Evolutionary conservation across 2,888 invertebrate species (phyloP).

Genomic region (Brachynemurus nebulosus): DNA sequence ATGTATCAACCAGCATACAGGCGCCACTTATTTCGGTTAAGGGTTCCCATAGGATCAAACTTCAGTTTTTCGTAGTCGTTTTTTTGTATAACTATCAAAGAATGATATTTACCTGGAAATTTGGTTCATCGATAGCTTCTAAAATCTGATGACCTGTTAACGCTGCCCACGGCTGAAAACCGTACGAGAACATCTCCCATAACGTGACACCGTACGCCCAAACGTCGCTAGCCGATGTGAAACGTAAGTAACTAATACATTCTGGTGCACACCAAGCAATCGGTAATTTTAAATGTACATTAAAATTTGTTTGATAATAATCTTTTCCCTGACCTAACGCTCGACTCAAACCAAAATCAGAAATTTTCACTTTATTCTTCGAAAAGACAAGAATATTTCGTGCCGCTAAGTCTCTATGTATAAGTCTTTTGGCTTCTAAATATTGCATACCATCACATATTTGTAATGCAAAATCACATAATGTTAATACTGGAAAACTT

Average conservation of each 20-base stretch:
- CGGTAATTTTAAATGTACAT: slow-evolving; percentile 90
- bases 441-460: slow-evolving; percentile 98
- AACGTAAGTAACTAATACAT: slow-evolving; percentile 88
- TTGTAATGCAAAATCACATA: slow-evolving; percentile 92
- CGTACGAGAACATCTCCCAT: slow-evolving; percentile 99
- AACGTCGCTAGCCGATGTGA: slow-evolving; percentile 93
- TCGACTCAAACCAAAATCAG: slow-evolving; percentile 91
- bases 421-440: slow-evolving; percentile 87
- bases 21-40: too few species aligned
- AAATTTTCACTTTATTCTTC: slow-evolving; percentile 94
- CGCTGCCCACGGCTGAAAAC: slow-evolving; percentile 96
- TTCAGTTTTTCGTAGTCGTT: too few species aligned
- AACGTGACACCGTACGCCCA: slow-evolving; percentile 98
- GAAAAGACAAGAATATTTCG: slow-evolving; percentile 95
- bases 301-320: slow-evolving; percentile 97
- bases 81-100: background rate
- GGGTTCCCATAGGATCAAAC: too few species aligned
- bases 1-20: too few species aligned
- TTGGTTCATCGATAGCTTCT: slow-evolving; percentile 88
- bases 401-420: slow-evolving; percentile 95
- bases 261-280: slow-evolving; percentile 99
- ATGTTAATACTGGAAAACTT: slow-evolving; percentile 82
- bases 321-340: slow-evolving; percentile 96
- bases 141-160: slow-evolving; percentile 87
- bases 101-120: slow-evolving; percentile 63